These are phyloP conservation scores for Polypterus bichir DNA, from an alignment of 2,113 vertebrate species.

Conservation along the genomic window DNA sequence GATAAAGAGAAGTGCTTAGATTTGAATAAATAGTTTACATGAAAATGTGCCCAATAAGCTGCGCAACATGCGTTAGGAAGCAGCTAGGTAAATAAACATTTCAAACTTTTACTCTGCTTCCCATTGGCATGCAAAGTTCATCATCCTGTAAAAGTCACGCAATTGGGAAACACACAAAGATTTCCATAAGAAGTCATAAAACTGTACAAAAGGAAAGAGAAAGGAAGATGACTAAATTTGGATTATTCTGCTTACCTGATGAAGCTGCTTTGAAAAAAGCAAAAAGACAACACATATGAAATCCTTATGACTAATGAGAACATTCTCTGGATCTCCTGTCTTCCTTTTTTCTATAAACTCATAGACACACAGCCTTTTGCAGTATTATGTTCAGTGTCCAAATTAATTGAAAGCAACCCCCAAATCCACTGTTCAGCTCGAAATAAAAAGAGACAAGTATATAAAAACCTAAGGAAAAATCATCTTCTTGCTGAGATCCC, in stretches of 20 bases:
- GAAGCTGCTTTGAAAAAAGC: constrained; percentile 54
- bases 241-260: constrained; percentile 44
- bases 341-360: constrained; percentile 1
- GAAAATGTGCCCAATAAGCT: too few species aligned
- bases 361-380: constrained; percentile 32
- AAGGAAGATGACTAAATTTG: constrained; percentile 2
- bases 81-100: too few species aligned
- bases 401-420: constrained; percentile 31
- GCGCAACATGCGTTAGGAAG: too few species aligned
- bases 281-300: constrained; percentile 49
- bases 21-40: too few species aligned
- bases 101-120: too few species aligned
- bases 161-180: too few species aligned
- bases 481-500: constrained; percentile 43
- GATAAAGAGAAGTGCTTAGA: too few species aligned
- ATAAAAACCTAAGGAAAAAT: constrained; percentile 29
- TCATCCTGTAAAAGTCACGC: too few species aligned
- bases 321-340: constrained; percentile 42
- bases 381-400: constrained; percentile 30
- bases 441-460: neutral
- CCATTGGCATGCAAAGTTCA: too few species aligned
- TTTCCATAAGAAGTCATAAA: too few species aligned
- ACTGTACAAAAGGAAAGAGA: neutral
- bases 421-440: constrained; percentile 44
- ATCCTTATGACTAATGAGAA: constrained; percentile 54